Base-by-base conservation (phyloP, 1,140 invertebrate species). In the Halictus rubicundus region DNA sequence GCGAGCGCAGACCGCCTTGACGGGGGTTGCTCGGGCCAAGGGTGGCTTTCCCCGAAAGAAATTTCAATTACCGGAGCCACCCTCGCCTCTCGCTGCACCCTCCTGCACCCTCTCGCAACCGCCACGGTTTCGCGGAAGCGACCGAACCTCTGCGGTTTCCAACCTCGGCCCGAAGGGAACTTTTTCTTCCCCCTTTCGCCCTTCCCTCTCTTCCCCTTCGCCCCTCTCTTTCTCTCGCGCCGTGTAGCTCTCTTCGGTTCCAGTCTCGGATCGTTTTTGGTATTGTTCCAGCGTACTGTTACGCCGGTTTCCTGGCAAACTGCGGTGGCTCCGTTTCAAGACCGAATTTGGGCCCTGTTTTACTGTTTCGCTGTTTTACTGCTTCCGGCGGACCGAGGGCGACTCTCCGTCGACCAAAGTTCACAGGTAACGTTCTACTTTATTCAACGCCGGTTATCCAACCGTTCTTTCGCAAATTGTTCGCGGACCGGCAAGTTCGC, bases 51-150 rank as follows among this genome's bases (percentile, higher is more conserved):
- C 84, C 78, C 84, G 70, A 90, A 89, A 88, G 88, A 89, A 84
- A 84, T 89, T 90, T 89, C 89, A 86, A 90, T 90, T 88, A 88
- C 73, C 76, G 49, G 39, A 19, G 16, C 64, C 61, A 72, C 82
- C 80, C 86, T 75, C 75, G 77, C 80, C 77, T 79, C 74, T 68
- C 52, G 68, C 49, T 76, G 59, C 82, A 80, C 80, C 68, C 68
- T 81, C 76, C 39, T 42, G 14, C 61, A 57, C 49, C 12, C 49
- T 19, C 16, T 6, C 16, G 2, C 14, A 16, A 16, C 49, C 49
- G 14, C 60, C 16, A 65, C 59, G 49, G 49, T 65, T 89, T 87
- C 83, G 80, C 69, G 78, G 86, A 87, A 89, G 80, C 68, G 71
- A 75, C 70, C 46, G 60, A 83, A 79, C 64, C 27, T 73, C 54